Percentiles rank a stretch among this genome's conserved stretches.
phyloP scores from a whole-genome alignment of 2,888 invertebrate species.

The Aporophyla nigra region DNA sequence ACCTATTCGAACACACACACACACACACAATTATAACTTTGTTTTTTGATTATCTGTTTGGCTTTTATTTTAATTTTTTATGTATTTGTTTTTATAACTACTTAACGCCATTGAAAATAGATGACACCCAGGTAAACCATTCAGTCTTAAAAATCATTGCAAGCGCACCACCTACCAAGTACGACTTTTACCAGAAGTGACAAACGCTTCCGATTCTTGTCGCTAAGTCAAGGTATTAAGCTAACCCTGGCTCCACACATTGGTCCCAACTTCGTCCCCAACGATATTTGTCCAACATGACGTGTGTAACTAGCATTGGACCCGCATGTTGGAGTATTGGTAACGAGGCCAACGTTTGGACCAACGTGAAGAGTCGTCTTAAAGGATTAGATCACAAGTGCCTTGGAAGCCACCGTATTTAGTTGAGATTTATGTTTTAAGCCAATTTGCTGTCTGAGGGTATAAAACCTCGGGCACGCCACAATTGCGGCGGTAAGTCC shows the following conservation, averaged over 20 bases:
- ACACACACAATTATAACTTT: too few species aligned
- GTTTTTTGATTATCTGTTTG: too few species aligned
- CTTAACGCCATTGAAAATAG: background rate
- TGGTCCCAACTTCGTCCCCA: background rate
- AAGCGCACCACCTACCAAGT: too few species aligned
- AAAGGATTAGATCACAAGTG: slow-evolving; percentile 25
- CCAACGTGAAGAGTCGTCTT: background rate
- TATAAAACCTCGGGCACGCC: too few species aligned
- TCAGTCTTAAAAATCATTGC: too few species aligned
- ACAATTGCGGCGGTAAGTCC: too few species aligned
- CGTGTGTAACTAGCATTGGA: background rate
- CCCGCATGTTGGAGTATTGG: background rate
- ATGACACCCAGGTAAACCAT: background rate
- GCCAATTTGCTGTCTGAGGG: background rate
- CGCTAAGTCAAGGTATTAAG: slow-evolving; percentile 21
- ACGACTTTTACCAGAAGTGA: too few species aligned
- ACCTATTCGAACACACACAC: too few species aligned
- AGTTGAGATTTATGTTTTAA: slow-evolving; percentile 11
- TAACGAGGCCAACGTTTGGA: background rate
- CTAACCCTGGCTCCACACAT: background rate
- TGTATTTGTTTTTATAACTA: background rate
- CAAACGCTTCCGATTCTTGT: slow-evolving; percentile 2
- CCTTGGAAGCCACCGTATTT: slow-evolving; percentile 8
- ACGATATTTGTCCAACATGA: background rate
- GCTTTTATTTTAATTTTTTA: too few species aligned